Base-by-base conservation (phyloP, 2,113 vertebrate genomes). In the Corythoichthys haematopterus region DNA sequence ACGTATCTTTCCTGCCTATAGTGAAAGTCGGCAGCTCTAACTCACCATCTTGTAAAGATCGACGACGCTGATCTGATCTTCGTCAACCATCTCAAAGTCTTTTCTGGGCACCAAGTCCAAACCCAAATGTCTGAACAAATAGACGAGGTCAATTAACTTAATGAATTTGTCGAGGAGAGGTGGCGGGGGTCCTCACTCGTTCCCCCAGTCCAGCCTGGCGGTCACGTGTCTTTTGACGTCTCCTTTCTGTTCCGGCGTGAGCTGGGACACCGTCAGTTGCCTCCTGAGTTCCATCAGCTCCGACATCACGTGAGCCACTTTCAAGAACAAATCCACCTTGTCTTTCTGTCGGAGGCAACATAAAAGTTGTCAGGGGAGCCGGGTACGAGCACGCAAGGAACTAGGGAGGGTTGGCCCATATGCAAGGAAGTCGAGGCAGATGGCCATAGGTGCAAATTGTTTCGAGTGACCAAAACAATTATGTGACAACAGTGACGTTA, bases 41-140 rank as follows among this genome's bases (percentile, higher is more conserved):
- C 94, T 92, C 87, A 98, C 97, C 95, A 99, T 98, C 89, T 98
- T 98, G 86, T 99, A 99, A 51, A 99, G 93, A 70, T 99, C 97
- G 16, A 97, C 96, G 68, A 98, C 95, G 60, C 97, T 98, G 74
- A 98, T 96, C 86, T 96, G 94, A 84, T 98, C 97, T 16, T 96
- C 94, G 81, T 99, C 96, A 78, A 97, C 97, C 81, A 94, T 95
- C 87, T 98, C 95, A 84, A 98, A 99, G 82, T 98, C 97, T 77
- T 97, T 99, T 62, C 97, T 94, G 28, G 97, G 97, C 20, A 98
- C 96, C 78, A 99, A 87, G 85, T 99, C 97, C 71, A 98, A 88
- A 72, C 96, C 96, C 80, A 99, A 88, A 83, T 98, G 97, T 78
- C 97, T 99, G 88, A 64, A 2, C n/a, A 13, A 28, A 28, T 28